phyloP scores from a whole-genome alignment of 2,797 vertebrate genomes.

The Siniperca undulata region DNA sequence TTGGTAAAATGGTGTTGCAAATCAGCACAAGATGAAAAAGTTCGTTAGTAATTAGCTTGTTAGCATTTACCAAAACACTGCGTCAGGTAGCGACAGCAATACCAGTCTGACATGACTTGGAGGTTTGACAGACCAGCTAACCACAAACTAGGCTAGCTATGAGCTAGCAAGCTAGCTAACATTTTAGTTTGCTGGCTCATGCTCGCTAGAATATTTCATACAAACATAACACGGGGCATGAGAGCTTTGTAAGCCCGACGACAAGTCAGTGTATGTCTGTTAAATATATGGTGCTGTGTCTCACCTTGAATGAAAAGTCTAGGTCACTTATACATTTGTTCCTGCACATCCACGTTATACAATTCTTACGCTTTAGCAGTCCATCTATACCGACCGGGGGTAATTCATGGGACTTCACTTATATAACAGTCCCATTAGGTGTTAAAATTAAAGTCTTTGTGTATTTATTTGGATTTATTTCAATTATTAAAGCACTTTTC shows the following conservation, averaged over 20 bases:
- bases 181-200: conserved; percentile 8
- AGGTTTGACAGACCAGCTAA: conserved; percentile 47
- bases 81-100: background rate
- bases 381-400: conserved; percentile 20
- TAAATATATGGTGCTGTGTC: conserved; percentile 39
- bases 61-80: conserved; percentile 1
- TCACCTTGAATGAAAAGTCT: conserved; percentile 82
- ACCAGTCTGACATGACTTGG: background rate
- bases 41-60: background rate
- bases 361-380: conserved; percentile 37
- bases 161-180: conserved; percentile 62
- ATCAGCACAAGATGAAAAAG: background rate
- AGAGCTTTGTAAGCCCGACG: background rate
- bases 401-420: accelerated
- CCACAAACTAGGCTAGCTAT: conserved; percentile 52
- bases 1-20: background rate
- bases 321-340: conserved; percentile 80
- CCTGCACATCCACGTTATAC: conserved; percentile 65
- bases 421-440: accelerated
- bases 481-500: accelerated
- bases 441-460: accelerated
- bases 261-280: background rate
- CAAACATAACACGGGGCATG: background rate
- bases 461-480: accelerated
- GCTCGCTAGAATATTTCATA: conserved; percentile 3